These are phyloP conservation scores for Oligia strigilis DNA, from an alignment of 2,888 invertebrate species.

Conservation along the genomic window DNA sequence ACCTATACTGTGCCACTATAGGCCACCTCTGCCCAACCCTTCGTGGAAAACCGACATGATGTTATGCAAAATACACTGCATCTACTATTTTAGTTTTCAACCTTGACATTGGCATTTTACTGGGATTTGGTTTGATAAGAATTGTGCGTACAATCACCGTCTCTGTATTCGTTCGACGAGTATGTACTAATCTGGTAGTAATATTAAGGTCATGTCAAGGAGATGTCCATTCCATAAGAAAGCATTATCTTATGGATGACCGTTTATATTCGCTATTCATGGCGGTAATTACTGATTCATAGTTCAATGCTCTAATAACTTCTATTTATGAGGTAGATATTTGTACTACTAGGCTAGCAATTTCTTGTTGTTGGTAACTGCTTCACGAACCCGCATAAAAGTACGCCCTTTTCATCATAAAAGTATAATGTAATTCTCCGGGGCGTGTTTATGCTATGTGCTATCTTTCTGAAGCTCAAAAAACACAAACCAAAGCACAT, in stretches of 20 bases:
- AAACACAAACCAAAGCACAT: not conserved
- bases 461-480: not conserved
- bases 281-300: not conserved
- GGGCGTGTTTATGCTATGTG: too few species aligned
- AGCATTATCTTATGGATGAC: not conserved
- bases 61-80: not conserved
- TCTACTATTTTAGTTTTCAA: not conserved
- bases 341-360: not conserved
- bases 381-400: not conserved
- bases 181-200: not conserved
- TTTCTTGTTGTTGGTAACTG: not conserved
- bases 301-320: not conserved
- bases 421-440: not conserved
- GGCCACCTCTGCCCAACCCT: not conserved
- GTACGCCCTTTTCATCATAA: not conserved
- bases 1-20: too few species aligned
- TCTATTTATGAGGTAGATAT: not conserved
- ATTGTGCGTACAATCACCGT: slow-evolving; percentile 18
- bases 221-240: not conserved
- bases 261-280: not conserved
- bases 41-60: not conserved
- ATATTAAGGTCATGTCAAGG: not conserved
- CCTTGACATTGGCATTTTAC: not conserved
- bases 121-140: slow-evolving; percentile 2
- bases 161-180: not conserved